Evolutionary conservation across 2,888 invertebrate genomes (phyloP).

Genomic region (Leucophenga montana): DNA sequence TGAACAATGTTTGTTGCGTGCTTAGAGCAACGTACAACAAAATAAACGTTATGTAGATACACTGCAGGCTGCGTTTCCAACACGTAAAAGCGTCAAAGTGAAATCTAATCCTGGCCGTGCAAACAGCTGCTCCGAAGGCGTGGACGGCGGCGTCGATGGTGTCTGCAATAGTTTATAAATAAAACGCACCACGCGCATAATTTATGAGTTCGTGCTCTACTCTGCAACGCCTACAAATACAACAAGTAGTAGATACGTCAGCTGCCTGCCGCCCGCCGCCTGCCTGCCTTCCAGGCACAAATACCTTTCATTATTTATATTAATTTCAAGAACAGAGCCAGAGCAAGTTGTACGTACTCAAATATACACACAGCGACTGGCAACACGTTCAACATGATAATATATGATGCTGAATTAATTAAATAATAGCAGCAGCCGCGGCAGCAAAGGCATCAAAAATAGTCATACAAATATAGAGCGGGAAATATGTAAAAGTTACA

Average conservation of each 20-base stretch:
- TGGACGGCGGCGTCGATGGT: not conserved
- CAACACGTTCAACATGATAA: not conserved
- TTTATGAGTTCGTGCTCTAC: slow-evolving; percentile 3
- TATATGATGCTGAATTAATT: slow-evolving; percentile 15
- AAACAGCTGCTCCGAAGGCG: slow-evolving; percentile 12
- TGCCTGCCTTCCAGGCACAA: slow-evolving; percentile 11
- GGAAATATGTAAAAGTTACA: too few relatives aligned
- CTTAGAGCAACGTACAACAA: not conserved
- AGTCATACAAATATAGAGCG: too few relatives aligned
- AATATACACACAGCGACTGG: not conserved
- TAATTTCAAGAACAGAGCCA: slow-evolving; percentile 13
- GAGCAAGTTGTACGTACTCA: not conserved
- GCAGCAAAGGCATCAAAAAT: too few relatives aligned
- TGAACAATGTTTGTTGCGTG: not conserved
- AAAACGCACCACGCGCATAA: slow-evolving; percentile 14
- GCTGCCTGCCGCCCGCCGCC: too few relatives aligned
- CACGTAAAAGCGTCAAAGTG: slow-evolving; percentile 13
- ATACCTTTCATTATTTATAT: slow-evolving; percentile 23
- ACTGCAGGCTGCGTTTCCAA: too few relatives aligned
- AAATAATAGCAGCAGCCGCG: not conserved
- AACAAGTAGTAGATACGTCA: too few relatives aligned
- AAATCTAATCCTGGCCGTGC: slow-evolving; percentile 2
- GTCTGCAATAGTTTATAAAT: slow-evolving; percentile 22
- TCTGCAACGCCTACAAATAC: too few relatives aligned
- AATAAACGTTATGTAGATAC: slow-evolving; percentile 19